These are phyloP conservation scores for Seladonia tumulorum DNA, from an alignment of 2,888 invertebrate genomes.

Conservation along the genomic window DNA sequence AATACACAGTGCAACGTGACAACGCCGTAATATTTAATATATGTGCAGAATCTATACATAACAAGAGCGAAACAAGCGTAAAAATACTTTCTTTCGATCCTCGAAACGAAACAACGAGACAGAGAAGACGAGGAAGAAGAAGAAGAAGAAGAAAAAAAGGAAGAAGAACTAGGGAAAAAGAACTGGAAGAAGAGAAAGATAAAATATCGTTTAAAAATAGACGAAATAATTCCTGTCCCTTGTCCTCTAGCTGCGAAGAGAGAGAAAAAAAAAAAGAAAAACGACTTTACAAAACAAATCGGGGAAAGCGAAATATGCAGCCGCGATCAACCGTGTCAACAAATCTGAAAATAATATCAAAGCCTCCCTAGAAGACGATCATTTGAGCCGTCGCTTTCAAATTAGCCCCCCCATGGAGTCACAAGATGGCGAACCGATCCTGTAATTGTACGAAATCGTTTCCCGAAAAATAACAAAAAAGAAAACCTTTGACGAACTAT, in stretches of 20 bases:
- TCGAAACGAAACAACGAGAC: slow-evolving; percentile 41
- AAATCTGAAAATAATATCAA: slow-evolving; percentile 30
- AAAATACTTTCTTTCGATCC: slow-evolving; percentile 49
- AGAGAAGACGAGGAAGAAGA: not conserved
- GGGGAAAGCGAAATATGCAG: slow-evolving; percentile 3
- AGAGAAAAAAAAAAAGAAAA: not conserved
- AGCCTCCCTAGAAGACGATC: slow-evolving; percentile 42
- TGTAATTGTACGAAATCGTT: slow-evolving; percentile 31
- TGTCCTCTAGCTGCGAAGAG: slow-evolving; percentile 37
- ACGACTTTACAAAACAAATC: not conserved
- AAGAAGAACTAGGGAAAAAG: not conserved
- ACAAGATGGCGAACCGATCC: slow-evolving; percentile 23
- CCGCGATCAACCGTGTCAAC: slow-evolving; percentile 35
- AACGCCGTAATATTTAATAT: slow-evolving; percentile 67
- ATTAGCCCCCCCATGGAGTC: slow-evolving; percentile 45
- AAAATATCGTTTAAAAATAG: not conserved
- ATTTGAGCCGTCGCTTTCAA: slow-evolving; percentile 35
- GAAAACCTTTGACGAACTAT: slow-evolving; percentile 9
- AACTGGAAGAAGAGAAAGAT: not conserved
- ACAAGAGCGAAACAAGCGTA: slow-evolving; percentile 77
- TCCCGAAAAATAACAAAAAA: slow-evolving; percentile 10
- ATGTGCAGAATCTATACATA: slow-evolving; percentile 80
- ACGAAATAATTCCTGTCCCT: not conserved
- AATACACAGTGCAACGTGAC: slow-evolving; percentile 73
- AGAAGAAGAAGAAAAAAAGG: not conserved